Evolutionary conservation across 2,888 invertebrate species (phyloP).

Genomic region (Ferrisia virgata): DNA sequence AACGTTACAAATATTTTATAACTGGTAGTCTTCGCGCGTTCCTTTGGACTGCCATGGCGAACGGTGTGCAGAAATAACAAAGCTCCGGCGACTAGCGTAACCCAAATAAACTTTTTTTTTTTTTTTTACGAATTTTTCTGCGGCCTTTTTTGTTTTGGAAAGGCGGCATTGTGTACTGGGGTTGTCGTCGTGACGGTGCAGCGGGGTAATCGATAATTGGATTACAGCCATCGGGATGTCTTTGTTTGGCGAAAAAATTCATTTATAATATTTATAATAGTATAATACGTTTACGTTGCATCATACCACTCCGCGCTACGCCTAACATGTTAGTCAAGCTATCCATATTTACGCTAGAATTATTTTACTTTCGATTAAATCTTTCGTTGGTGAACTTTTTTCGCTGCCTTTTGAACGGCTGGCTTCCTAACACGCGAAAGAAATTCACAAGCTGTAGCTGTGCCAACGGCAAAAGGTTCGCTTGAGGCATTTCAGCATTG

Average conservation of each 20-base stretch:
- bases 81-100: neutral
- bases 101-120: neutral
- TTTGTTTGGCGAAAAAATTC: constrained; percentile 33
- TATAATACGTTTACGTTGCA: neutral
- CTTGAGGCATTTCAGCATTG: too few species aligned
- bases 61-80: neutral
- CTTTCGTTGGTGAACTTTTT: neutral
- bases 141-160: neutral
- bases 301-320: neutral
- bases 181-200: too few species aligned
- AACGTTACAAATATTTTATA: constrained; percentile 39
- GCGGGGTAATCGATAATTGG: constrained; percentile 33
- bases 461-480: too few species aligned
- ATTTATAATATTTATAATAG: constrained; percentile 4
- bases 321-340: neutral
- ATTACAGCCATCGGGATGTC: constrained; percentile 15
- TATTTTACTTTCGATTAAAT: neutral
- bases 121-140: neutral
- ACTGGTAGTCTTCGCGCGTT: neutral
- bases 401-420: too few species aligned
- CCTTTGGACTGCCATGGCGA: neutral
- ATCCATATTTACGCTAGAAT: neutral
- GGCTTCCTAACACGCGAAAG: too few species aligned
- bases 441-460: too few species aligned
- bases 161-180: too few species aligned